Base-by-base conservation (phyloP, 1,140 invertebrate genomes). In the Eueides isabella region DNA sequence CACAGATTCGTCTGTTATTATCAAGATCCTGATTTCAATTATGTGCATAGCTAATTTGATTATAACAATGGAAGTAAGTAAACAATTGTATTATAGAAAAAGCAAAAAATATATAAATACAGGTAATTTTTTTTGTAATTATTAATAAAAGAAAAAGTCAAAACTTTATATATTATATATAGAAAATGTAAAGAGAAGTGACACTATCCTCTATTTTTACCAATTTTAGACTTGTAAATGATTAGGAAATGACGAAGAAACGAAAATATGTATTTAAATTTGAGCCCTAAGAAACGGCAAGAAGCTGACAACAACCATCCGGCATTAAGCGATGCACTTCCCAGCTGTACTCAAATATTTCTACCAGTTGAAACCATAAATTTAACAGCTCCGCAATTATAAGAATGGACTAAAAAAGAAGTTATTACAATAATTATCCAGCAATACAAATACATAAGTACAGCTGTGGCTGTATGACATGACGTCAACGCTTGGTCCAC, bases 401-500 rank as follows among this genome's bases (percentile, higher is more conserved):
- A 55, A 69, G 12, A 66, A 29, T 48, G 48, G 61, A 16, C 26
- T n/a, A 62, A 28, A 28, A 62, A 62, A 62, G 48, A 44, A 71
- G 67, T 26, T 67, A 71, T 70, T 74, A 77, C 63, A 78, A 75
- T 73, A 78, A 80, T 80, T 61, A 76, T 68, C 67, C 74, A 72
- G 72, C 67, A 78, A 74, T 81, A 79, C 78, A 82, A 72, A 69
- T 69, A 12, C 12, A 55, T 55, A 55, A 55, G 65, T 71, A 74
- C 75, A 72, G 75, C 73, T 78, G 79, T 82, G 73, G 77, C 81
- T 79, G 83, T 80, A 83, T 81, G 83, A 80, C 80, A 80, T 84
- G 82, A 82, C 81, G 81, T 83, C 81, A 83, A 61, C 78, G 78
- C 72, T 77, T 83, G 83, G 83, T 74, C 67, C 75, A 80, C 83